Evolutionary conservation across 92 coral and sea anemone species (phyloP), one percentile per base, ranked within the genome.

Genomic region (Hydrozoanthus gracilis): DNA sequence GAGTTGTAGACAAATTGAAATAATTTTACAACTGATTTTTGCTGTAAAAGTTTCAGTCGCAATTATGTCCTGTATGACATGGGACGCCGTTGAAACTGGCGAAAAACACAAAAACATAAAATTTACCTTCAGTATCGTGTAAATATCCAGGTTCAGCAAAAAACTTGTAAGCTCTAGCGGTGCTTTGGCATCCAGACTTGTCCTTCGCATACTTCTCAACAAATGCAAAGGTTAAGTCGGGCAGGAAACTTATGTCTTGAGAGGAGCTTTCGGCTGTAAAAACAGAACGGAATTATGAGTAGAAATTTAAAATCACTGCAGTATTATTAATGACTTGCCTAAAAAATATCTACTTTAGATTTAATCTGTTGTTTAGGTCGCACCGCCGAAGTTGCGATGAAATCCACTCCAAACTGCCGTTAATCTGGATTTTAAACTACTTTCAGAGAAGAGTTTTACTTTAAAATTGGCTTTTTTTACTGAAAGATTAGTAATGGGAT

Each of bases 111-210:
- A 71, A 71, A 71, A 71, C 51, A 39, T 71, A 71, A 35, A 71
- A 71, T 71, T 71, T 71, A 71, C 76, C 76, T 71, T 39, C 44
- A 71, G 44, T 71, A 39, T 71, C 76, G 44, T 71, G 49, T 39
- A 71, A 71, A 71, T 71, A 71, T 71, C 76, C 76, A 71, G 76
- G 76, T 39, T 71, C 76, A 71, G 50, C 76, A 71, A 71, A 71
- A 71, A 71, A 71, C 16, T 39, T 71, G 76, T 71, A 71, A 35
- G 76, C 76, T 71, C 76, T 71, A 71, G 76, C 76, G 76, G 76
- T 71, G 76, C 14, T 71, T 39, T 71, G 76, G 76, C 76, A 71
- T 71, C n/a, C 76, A 65, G 71, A 65, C 71, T 65, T 15, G 35
- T 65, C 71, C 71, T 65, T 65, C 71, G n/a, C n/a, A n/a, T n/a